phyloP scores from a whole-genome alignment of 1,140 invertebrate species.

The Cydia amplana region DNA sequence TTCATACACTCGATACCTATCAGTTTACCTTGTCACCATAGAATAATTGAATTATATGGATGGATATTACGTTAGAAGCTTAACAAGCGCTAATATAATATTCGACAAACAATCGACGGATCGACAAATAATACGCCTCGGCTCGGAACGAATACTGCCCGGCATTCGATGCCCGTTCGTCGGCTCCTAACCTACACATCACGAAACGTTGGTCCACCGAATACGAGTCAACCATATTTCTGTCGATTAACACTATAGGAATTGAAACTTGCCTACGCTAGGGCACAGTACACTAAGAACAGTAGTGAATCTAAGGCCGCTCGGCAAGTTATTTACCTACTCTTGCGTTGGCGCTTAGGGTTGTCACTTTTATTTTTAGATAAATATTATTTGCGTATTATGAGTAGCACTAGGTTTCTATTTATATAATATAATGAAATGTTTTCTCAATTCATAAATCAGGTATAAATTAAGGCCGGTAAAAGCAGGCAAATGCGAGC shows the following conservation, averaged over 20 bases:
- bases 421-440: no score
- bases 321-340: no score
- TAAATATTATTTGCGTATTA: no score
- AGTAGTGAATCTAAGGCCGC: no score
- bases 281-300: no score
- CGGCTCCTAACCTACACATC: constrained; percentile 57
- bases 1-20: constrained; percentile 70
- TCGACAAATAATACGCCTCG: constrained; percentile 51
- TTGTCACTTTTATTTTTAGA: no score
- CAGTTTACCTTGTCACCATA: constrained; percentile 78
- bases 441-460: no score
- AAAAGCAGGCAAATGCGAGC: no score
- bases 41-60: constrained; percentile 79
- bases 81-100: constrained; percentile 69
- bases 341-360: no score
- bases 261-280: constrained; percentile 67
- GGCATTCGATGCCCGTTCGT: constrained; percentile 60
- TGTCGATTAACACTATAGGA: constrained; percentile 69
- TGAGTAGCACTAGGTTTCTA: no score
- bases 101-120: constrained; percentile 62
- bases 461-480: no score
- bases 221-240: constrained; percentile 58
- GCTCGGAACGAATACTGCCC: constrained; percentile 46
- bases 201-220: constrained; percentile 69
- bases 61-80: constrained; percentile 77